Base-by-base conservation (phyloP, 2,888 invertebrate genomes). In the Pandemis cinnamomeana region DNA sequence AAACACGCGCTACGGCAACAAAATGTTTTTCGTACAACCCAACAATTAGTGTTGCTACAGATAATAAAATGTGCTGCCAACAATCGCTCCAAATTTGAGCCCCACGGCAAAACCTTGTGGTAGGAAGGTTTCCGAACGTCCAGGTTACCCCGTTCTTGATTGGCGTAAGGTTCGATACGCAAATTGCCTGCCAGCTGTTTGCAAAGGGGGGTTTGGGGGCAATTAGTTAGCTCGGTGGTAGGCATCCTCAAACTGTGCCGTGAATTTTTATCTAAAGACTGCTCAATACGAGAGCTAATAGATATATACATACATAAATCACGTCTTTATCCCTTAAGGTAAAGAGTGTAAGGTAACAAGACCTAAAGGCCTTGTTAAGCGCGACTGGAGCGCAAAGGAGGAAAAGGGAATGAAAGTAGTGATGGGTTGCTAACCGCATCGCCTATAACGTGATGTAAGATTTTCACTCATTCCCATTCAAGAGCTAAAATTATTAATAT, bases 131-230 rank as follows among this genome's bases (percentile, higher is more conserved):
- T 11, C 48, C 11, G 48, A 48, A 11, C 15, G 15, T n/a, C 15
- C 15, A 53, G 3, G 15, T n/a, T 46, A 10, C n/a, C n/a, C 10
- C 11, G 20, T 41, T 62, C 67, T 15, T 60, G 75, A 67, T 75
- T 76, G 55, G 71, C 69, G 80, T 80, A 76, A 79, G 79, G 79
- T 81, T 81, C 86, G 85, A 89, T 89, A 89, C 87, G 87, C 89
- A 89, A 91, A 90, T 91, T 90, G 87, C 89, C 88, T 80, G 82
- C 82, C 87, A 90, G 91, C 89, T 91, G 83, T 91, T 90, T 90
- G 86, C 91, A 89, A 89, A 90, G 6, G n/a, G 44, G 53, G 58
- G 20, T 53, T 78, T 82, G 61, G 79, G 76, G 82, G 84, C 87
- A 86, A 88, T 89, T 89, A 89, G 79, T 78, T 76, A 75, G 66